Base-by-base conservation (phyloP, 2,797 vertebrate genomes). In the Microchirus variegatus region DNA sequence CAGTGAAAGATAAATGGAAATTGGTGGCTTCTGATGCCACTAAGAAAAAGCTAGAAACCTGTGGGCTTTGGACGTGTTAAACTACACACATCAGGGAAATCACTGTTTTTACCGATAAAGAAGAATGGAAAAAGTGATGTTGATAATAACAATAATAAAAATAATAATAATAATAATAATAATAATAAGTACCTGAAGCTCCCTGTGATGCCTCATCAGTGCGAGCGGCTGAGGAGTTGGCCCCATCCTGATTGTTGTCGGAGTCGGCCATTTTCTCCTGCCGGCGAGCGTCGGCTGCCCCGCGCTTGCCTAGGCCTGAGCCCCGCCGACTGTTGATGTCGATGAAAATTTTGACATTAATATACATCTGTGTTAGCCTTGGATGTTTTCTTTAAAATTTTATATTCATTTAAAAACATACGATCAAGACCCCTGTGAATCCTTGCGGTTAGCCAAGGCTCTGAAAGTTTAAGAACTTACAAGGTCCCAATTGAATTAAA, bases 241-340 rank as follows among this genome's bases (percentile, higher is more conserved):
- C 95, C 22, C 96, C 95, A 70, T 99, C 97, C 93, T 97, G 97
- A 91, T 96, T 98, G 92, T 95, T 97, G 87, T 99, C 98, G 58
- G 97, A 96, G 93, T 99, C 98, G 62, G 98, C 96, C 98, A 99
- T 99, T 91, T 99, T 99, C 85, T 99, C 98, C 88, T 99, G 97
- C 90, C 97, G 95, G 94, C 97, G 97, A 94, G 97, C 94, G 94
- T 99, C 97, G 92, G 96, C 96, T 95, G 97, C 94, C 93, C 97
- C 97, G 94, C 97, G 95, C 94, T 99, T 99, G 94, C 97, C 96
- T 94, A 98, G 96, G 96, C 97, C 98, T 96, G 98, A 99, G 96
- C 98, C 98, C 94, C 97, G 97, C 95, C 98, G 97, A 97, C 98
- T 99, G 67, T n/a, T n/a, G n/a, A n/a, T n/a, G n/a, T n/a, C n/a